Evolutionary conservation across 2,113 vertebrate genomes (phyloP), one percentile per base, ranked within the genome.

Genomic region (Poeciliopsis turrubarensis): DNA sequence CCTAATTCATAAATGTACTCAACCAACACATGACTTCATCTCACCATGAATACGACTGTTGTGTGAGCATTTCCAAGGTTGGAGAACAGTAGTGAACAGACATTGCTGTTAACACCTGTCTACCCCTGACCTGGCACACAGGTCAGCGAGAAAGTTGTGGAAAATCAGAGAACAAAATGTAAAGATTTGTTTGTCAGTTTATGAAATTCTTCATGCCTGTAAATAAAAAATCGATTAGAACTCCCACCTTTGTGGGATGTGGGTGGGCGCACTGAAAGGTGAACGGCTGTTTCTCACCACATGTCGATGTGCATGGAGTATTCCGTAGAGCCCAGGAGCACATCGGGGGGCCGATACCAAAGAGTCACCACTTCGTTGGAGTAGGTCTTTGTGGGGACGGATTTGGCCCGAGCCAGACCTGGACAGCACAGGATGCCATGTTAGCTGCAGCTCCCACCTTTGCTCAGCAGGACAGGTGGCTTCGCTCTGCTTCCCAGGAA

Each of bases 351-450:
- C 12, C 98, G 94, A 87, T 99, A 99, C 98, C 98, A 99, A 4
- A 97, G 92, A 4, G 98, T 99, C 67, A 98, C 98, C 89, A 99
- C 98, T 91, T 99, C 98, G 9, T 98, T 99, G 86, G 98, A 99
- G 67, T 98, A 99, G 0, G 98, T 98, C 92, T 98, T 98, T 0
- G 97, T 99, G 14, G 98, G 97, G 75, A 99, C 97, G 0, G 98
- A 99, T 88, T 99, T 97, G 77, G 97, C 97, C 84, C 98, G 93
- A 54, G 98, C 98, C 65, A 99, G 88, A 32, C 98, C 98, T 99
- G 86, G 29, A 77, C 39, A 75, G 84, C 44, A 72, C 25, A 67
- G 17, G 39, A n/a, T 65, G 39, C 22, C 30, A 57, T 25, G 19
- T 47, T 47, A 47, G 44, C 44, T 47, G 3, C 22, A 34, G 7